A percentile compares a stretch with the other conserved stretches of the same genome.
Evolutionary conservation across 30 jellyfish, hydroid and myxozoan species (phyloP).

Genomic region (Turritopsis dohrnii): DNA sequence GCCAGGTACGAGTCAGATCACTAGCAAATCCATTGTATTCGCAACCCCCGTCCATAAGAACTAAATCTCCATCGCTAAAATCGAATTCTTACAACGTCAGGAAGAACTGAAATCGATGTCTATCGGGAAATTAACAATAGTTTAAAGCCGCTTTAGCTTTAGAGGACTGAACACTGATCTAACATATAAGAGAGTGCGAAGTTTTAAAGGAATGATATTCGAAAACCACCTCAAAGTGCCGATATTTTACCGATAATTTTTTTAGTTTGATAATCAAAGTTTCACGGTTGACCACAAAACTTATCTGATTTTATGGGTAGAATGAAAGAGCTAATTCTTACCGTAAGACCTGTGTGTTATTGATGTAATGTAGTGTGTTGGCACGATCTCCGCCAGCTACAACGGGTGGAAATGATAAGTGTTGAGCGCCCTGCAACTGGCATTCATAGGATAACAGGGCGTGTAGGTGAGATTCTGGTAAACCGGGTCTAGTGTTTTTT

Average conservation of each 20-base stretch:
- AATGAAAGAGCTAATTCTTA: neutral
- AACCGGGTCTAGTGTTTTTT: constrained; percentile 60
- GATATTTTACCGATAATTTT: neutral
- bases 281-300: neutral
- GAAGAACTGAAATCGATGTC: too few species aligned
- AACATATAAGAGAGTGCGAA: too few species aligned
- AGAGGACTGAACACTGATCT: neutral
- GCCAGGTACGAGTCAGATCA: constrained; percentile 95
- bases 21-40: constrained; percentile 83
- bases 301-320: too few species aligned
- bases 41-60: constrained; percentile 95
- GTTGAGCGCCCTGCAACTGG: constrained; percentile 79
- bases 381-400: constrained; percentile 95
- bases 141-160: neutral
- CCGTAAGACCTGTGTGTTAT: constrained; percentile 73
- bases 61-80: constrained; percentile 78
- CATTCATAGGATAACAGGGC: constrained; percentile 70
- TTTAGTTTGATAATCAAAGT: neutral
- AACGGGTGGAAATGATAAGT: constrained; percentile 90
- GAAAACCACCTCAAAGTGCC: neutral
- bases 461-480: constrained; percentile 67
- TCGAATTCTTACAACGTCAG: neutral
- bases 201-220: too few species aligned
- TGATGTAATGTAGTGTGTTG: constrained; percentile 76
- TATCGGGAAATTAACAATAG: too few species aligned